Percentiles rank a stretch among this genome's conserved stretches.
phyloP scores from a whole-genome alignment of 1,140 invertebrate species.

The Tyrophagus putrescentiae region DNA sequence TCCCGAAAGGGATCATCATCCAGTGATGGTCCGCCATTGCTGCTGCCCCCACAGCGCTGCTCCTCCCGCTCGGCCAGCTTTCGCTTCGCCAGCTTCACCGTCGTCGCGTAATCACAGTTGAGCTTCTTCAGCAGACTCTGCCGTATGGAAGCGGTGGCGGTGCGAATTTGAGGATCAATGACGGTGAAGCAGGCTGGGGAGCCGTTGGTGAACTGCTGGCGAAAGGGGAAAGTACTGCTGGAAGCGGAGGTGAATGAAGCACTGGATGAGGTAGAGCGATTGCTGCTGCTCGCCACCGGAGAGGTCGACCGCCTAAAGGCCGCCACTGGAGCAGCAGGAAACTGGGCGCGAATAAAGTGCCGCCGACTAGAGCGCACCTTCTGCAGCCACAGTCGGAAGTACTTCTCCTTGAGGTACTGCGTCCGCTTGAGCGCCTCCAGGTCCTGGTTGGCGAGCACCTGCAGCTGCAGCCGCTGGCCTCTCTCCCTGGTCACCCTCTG shows the following conservation, averaged over 20 bases:
- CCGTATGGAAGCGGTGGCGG: not conserved
- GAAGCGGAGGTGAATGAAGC: not conserved
- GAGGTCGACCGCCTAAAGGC: not conserved
- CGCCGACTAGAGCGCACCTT: not conserved
- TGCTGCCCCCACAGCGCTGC: not conserved
- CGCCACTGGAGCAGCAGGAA: not conserved
- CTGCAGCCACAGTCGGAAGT: not conserved
- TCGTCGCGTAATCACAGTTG: not conserved
- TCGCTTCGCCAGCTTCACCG: not conserved
- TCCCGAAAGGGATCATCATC: no score
- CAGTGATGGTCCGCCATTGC: not conserved
- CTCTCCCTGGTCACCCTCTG: slow-evolving; percentile 92
- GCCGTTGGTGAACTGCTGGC: not conserved
- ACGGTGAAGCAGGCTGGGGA: not conserved
- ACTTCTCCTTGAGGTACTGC: not conserved
- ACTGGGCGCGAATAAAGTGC: slow-evolving; percentile 6
- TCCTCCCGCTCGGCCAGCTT: not conserved
- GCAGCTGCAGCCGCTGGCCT: slow-evolving; percentile 79
- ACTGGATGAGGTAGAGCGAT: no score
- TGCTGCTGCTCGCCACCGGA: no score
- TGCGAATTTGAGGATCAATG: not conserved
- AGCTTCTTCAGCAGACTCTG: slow-evolving; percentile 6
- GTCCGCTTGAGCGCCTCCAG: not conserved
- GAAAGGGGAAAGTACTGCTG: not conserved
- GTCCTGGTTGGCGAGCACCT: no score